Evolutionary conservation across 1,140 invertebrate genomes (phyloP).

Genomic region (Centruroides vittatus): DNA sequence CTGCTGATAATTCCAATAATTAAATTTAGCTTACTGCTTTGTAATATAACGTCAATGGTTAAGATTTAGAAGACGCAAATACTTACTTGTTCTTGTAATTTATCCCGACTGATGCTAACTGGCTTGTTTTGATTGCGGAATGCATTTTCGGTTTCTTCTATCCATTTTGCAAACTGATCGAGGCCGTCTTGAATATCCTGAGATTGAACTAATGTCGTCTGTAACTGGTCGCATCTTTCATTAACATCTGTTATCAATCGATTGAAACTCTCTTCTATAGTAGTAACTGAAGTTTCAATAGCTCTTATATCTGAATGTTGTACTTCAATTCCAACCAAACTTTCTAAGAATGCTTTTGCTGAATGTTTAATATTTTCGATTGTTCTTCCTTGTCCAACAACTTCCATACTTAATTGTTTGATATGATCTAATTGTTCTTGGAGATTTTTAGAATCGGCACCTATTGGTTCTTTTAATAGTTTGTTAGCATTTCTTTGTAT

Average conservation of each 20-base stretch:
- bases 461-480: constrained; percentile 61
- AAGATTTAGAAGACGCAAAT: no score
- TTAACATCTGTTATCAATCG: constrained; percentile 55
- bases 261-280: constrained; percentile 58
- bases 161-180: constrained; percentile 67
- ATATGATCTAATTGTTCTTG: constrained; percentile 73
- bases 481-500: constrained; percentile 58
- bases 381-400: constrained; percentile 64
- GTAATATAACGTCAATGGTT: no score
- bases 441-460: constrained; percentile 68
- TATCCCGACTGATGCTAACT: constrained; percentile 71
- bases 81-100: constrained; percentile 61
- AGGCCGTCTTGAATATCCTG: constrained; percentile 85
- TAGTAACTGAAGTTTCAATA: constrained; percentile 59
- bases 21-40: no score
- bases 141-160: constrained; percentile 64
- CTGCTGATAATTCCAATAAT: no score
- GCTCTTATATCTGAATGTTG: constrained; percentile 53
- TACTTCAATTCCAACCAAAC: constrained; percentile 43
- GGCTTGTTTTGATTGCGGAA: constrained; percentile 54
- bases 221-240: constrained; percentile 65
- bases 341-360: constrained; percentile 51
- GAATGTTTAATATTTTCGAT: constrained; percentile 63
- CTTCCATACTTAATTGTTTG: constrained; percentile 70
- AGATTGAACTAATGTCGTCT: constrained; percentile 76